Evolutionary conservation across 2,888 invertebrate genomes (phyloP), one percentile per base, ranked within the genome.

Genomic region (Belgica antarctica): DNA sequence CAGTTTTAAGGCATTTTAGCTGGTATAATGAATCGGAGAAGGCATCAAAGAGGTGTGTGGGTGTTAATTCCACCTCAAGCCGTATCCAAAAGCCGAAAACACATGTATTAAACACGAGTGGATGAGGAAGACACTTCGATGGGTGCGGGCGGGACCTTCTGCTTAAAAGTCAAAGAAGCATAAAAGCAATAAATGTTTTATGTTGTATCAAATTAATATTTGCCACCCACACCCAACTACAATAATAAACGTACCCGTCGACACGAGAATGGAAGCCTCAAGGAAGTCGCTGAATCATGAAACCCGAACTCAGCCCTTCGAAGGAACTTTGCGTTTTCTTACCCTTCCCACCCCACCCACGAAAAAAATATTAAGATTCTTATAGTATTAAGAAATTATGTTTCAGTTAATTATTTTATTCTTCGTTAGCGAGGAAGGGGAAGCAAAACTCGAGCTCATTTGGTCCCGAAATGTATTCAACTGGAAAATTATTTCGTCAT

Each of bases 401-500:
- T 52, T 46, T 19, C n/a, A 52, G 52, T 52, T 59, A 59, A 59
- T 59, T 59, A 59, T 59, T 59, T 59, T 59, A 59, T 25, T 59
- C 59, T 41, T 41, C n/a, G n/a, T 10, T 10, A 15, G 12, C 10
- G 41, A 41, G 12, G 41, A 12, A 15, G 10, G n/a, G 41, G 10
- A 41, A 41, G n/a, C n/a, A n/a, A n/a, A n/a, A 10, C 41, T n/a
- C 24, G 52, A 19, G 22, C 52, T 52, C 24, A 17, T 52, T 52
- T 10, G 10, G 31, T 31, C 10, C 10, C 31, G 31, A 41, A 5
- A 10, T 41, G 3, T 41, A 59, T 59, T 59, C 25, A 27, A 19
- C 59, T 59, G 3, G 59, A 59, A 59, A 59, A 59, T 59, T 4
- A 59, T 59, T 59, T 59, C 12, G 27, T 27, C 52, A 22, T 52